A percentile compares a stretch with the other conserved stretches of the same genome.
Evolutionary conservation across 2,113 vertebrate genomes (phyloP).

Genomic region (Heteronetta atricapilla): DNA sequence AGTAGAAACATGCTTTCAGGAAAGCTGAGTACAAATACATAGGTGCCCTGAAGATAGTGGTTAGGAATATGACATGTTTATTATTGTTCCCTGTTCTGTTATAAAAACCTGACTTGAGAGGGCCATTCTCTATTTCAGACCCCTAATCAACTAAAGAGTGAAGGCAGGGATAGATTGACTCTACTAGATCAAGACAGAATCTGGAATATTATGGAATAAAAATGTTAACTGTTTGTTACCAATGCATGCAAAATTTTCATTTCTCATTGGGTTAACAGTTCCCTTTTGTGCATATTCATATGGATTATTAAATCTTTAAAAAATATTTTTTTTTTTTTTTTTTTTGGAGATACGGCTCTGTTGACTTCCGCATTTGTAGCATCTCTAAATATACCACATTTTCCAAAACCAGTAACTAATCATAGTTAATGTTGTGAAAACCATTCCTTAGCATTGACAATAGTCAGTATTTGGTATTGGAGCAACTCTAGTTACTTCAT

Average conservation of each 20-base stretch:
- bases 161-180: background rate
- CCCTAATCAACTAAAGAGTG: too few species aligned
- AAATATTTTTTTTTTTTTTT: too few species aligned
- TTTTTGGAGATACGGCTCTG: background rate
- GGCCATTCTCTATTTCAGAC: background rate
- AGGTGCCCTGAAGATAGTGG: background rate
- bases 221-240: background rate
- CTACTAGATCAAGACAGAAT: background rate
- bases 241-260: background rate
- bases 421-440: background rate
- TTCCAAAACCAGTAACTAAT: background rate
- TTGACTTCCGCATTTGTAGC: background rate
- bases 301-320: background rate
- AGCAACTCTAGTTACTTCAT: background rate
- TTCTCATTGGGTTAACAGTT: background rate
- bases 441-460: background rate
- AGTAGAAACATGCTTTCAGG: background rate
- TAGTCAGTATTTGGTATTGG: background rate
- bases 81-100: background rate
- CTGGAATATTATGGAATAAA: background rate
- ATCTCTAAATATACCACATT: background rate
- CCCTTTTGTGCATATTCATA: background rate
- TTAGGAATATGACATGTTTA: background rate
- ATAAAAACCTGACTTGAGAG: background rate
- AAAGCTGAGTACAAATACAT: background rate